These are phyloP conservation scores for Myotis yumanensis DNA, from an alignment of 2,113 vertebrate species.

Conservation along the genomic window DNA sequence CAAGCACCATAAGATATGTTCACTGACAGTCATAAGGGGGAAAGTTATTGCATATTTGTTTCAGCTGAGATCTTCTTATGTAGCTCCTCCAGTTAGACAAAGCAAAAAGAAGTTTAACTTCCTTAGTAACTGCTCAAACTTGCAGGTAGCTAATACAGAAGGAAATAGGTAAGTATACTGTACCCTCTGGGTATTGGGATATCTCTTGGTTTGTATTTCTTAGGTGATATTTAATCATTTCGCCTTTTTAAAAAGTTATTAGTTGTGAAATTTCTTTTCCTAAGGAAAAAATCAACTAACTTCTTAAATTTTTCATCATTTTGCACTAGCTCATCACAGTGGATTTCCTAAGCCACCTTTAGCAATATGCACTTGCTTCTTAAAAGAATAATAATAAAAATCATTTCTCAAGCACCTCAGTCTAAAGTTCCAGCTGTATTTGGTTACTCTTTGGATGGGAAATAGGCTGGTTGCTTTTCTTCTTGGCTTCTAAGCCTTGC, in stretches of 20 bases:
- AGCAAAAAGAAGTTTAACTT: constrained; percentile 72
- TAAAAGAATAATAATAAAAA: constrained; percentile 57
- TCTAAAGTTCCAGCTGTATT: constrained; percentile 72
- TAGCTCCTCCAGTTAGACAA: constrained; percentile 73
- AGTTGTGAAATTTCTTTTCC: constrained; percentile 8
- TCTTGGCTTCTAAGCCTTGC: constrained; percentile 44
- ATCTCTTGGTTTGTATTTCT: constrained; percentile 50
- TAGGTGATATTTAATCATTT: constrained; percentile 29
- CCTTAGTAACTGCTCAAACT: constrained; percentile 66
- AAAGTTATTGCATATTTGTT: constrained; percentile 81
- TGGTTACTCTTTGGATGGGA: constrained; percentile 68
- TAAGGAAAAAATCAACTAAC: background rate
- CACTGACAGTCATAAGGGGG: constrained; percentile 76
- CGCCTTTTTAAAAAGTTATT: background rate
- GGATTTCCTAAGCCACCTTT: background rate
- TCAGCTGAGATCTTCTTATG: constrained; percentile 62
- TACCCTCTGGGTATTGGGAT: background rate
- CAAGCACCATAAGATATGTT: constrained; percentile 76
- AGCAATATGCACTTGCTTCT: constrained; percentile 35
- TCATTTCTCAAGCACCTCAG: constrained; percentile 43
- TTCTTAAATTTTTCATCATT: constrained; percentile 20
- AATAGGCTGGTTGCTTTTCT: constrained; percentile 58
- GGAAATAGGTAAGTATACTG: background rate
- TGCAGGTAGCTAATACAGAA: constrained; percentile 45
- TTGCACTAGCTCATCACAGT: background rate